phyloP scores from a whole-genome alignment of 2,113 vertebrate genomes.

The Centrocercus urophasianus region DNA sequence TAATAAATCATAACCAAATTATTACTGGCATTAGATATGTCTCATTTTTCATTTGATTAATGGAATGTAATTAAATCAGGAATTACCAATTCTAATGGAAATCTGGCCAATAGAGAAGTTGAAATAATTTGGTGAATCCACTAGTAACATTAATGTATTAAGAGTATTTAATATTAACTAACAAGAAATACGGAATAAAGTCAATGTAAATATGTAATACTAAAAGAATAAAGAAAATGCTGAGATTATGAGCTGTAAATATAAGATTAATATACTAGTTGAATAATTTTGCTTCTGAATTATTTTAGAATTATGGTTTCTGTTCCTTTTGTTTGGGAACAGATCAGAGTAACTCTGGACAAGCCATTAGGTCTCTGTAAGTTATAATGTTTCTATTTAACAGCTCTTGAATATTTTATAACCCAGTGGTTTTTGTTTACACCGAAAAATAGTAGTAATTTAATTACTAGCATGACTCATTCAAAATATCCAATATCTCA shows the following conservation, averaged over 20 bases:
- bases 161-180: background rate
- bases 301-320: background rate
- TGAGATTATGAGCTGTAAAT: background rate
- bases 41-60: background rate
- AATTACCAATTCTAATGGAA: background rate
- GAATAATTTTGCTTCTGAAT: background rate
- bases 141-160: background rate
- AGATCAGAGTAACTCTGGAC: background rate
- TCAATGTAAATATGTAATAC: background rate
- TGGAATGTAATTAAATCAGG: background rate
- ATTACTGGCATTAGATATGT: background rate
- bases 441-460: constrained; percentile 8
- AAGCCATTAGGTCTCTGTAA: background rate
- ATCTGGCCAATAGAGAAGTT: background rate
- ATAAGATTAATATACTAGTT: background rate
- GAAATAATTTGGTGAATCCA: background rate
- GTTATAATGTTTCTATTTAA: background rate
- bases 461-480: background rate
- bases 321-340: background rate
- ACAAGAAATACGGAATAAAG: background rate
- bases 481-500: background rate
- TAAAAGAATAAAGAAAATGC: background rate
- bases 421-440: background rate
- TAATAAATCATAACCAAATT: constrained; percentile 13
- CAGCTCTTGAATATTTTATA: constrained; percentile 25